Percentiles rank a stretch among this genome's conserved stretches.
Evolutionary conservation across 2,113 vertebrate species (phyloP).

Genomic region (Xenus cinereus): DNA sequence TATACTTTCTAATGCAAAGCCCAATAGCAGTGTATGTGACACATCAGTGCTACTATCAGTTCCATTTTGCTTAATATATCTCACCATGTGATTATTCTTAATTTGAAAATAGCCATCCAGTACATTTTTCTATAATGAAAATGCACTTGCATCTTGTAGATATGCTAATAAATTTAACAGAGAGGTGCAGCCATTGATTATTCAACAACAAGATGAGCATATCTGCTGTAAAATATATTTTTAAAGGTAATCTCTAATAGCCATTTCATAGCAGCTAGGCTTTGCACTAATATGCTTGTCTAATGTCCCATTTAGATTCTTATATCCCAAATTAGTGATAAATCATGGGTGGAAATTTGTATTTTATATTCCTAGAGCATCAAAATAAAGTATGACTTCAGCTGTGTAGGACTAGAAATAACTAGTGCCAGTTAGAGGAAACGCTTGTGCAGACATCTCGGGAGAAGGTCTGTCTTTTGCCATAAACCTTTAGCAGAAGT

Average conservation of each 20-base stretch:
- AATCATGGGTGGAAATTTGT: constrained; percentile 48
- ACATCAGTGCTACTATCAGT: constrained; percentile 44
- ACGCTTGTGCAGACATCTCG: background rate
- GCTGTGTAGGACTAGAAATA: background rate
- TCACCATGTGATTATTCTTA: constrained; percentile 44
- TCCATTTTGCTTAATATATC: constrained; percentile 32
- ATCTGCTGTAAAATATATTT: constrained; percentile 43
- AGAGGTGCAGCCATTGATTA: constrained; percentile 49
- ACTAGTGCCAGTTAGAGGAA: background rate
- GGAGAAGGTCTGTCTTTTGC: background rate
- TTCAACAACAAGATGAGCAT: constrained; percentile 45
- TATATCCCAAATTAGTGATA: constrained; percentile 50
- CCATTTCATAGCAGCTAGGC: constrained; percentile 41
- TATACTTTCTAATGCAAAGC: background rate
- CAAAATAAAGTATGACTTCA: constrained; percentile 44
- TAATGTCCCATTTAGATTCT: constrained; percentile 54
- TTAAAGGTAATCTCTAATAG: constrained; percentile 46
- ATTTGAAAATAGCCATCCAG: constrained; percentile 52
- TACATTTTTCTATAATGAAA: constrained; percentile 38
- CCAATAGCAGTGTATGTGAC: constrained; percentile 10
- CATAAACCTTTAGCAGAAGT: background rate
- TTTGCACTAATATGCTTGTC: constrained; percentile 55
- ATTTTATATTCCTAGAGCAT: constrained; percentile 45
- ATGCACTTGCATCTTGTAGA: constrained; percentile 42
- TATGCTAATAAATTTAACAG: constrained; percentile 60